Evolutionary conservation across 2,888 invertebrate species (phyloP).

Genomic region (Hypercompe scribonia): DNA sequence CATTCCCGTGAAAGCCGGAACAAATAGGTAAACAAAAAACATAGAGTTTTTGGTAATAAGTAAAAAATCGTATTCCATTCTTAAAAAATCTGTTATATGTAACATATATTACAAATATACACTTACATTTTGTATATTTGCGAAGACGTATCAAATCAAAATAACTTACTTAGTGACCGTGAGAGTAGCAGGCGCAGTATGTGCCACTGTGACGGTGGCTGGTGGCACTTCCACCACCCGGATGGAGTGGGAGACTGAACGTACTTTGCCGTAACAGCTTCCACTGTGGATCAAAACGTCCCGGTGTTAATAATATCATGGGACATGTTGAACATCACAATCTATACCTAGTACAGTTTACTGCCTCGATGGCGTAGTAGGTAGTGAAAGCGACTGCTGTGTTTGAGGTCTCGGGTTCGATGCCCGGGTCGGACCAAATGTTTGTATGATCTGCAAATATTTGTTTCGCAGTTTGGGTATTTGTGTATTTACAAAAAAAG

Average conservation of each 20-base stretch:
- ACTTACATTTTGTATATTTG: not conserved
- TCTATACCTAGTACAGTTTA: too few species aligned
- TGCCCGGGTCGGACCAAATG: too few species aligned
- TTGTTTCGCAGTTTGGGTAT: too few species aligned
- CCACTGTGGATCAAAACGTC: slow-evolving; percentile 83
- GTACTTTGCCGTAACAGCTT: slow-evolving; percentile 88
- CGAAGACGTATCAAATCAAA: not conserved
- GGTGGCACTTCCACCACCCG: slow-evolving; percentile 93
- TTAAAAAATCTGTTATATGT: not conserved
- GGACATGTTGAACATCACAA: not conserved
- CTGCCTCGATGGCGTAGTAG: too few species aligned
- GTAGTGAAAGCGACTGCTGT: too few species aligned
- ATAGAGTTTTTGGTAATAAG: too few species aligned
- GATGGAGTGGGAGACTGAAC: slow-evolving; percentile 89
- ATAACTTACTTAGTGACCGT: slow-evolving; percentile 69
- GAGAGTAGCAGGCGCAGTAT: slow-evolving; percentile 53
- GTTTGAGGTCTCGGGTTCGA: too few species aligned
- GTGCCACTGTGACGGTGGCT: slow-evolving; percentile 56
- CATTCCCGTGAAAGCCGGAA: too few species aligned
- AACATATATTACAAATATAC: not conserved
- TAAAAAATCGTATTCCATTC: too few species aligned
- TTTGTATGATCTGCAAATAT: too few species aligned
- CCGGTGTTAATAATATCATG: not conserved
- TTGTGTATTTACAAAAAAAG: too few species aligned
- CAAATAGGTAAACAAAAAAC: too few species aligned